phyloP scores from a whole-genome alignment of 2,888 invertebrate genomes.

The Tanypteryx hageni region DNA sequence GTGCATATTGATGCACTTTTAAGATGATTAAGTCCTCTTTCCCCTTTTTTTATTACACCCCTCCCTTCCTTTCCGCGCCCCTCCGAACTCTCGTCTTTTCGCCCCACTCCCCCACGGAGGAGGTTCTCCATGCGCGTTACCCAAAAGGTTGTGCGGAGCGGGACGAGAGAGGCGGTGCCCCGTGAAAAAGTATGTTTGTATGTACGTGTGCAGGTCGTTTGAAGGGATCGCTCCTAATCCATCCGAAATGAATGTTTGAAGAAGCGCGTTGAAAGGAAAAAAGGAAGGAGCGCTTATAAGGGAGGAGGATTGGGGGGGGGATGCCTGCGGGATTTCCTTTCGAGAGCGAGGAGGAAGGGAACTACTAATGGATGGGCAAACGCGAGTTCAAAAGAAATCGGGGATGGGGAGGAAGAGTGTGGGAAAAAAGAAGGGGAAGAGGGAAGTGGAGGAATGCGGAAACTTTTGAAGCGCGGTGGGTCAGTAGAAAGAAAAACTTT shows the following conservation, averaged over 20 bases:
- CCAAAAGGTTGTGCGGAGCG: too few species aligned
- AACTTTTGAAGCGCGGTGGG: too few species aligned
- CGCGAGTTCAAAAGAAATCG: neutral
- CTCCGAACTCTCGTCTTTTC: too few species aligned
- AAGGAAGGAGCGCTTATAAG: neutral
- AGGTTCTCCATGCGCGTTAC: too few species aligned
- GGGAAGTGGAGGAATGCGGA: neutral
- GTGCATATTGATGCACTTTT: constrained; percentile 6
- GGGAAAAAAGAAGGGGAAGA: neutral
- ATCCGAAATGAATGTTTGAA: constrained; percentile 48
- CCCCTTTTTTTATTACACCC: too few species aligned
- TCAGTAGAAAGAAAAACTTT: too few species aligned
- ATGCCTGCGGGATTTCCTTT: neutral
- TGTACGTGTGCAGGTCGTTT: neutral
- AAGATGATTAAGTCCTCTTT: neutral
- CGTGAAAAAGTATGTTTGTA: constrained; percentile 2
- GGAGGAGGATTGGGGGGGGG: neutral
- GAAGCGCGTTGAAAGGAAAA: neutral
- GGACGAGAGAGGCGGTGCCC: neutral
- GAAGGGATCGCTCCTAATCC: constrained; percentile 29
- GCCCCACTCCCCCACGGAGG: too few species aligned
- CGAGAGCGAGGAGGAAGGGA: neutral
- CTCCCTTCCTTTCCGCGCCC: too few species aligned
- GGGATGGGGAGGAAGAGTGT: neutral
- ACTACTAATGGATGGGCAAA: neutral